Base-by-base conservation (phyloP, 2,888 invertebrate genomes). In the Prostheceraeus crozeri region DNA sequence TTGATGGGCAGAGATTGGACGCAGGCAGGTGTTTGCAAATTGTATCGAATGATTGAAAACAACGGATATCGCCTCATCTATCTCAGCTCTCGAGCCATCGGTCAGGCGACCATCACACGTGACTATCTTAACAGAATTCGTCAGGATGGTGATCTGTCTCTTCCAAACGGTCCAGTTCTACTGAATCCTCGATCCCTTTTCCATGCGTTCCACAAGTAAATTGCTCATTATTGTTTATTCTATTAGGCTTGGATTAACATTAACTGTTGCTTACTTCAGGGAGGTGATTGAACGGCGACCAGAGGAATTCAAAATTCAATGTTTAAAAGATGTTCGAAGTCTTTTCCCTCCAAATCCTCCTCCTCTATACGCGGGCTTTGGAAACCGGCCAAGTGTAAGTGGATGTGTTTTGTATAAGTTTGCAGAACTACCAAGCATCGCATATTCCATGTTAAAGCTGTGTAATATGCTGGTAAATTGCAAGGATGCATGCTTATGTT, bases 281-380 rank as follows among this genome's bases (percentile, higher is more conserved):
- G 98, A 99, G 78, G 96, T 99, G 54, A 98, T 99, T 71, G 94
- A 94, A 77, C 89, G 89, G 78, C 94, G 94, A 72, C 98, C 98
- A 0, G 96, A 99, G 76, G 90, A 93, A 77, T 99, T 99, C 78
- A 99, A 99, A 80, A 98, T 96, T 67, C 89, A 89, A 59, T 99
- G 98, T 76, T 82, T 99, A 67, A 86, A 86, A 62, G 96, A 98
- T 76, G 89, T 99, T 69, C 87, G 87, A 72, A 87, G 87, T 59
- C 80, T 99, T 19, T 99, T 98, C 78, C 93, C 96, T 1, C 73
- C 78, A 0, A 84, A 83, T 55, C 83, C 84, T 6, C 86, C 87
- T 76, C 96, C 98, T 1, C 96, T 98, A 79, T 96, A 93, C 77
- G 96, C 98, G 57, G 98, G 98, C 40, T 99, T 96, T 79, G 98